These are phyloP conservation scores for Enteromius unitaeniatus DNA, from an alignment of 2,797 vertebrate genomes.

Conservation along the genomic window DNA sequence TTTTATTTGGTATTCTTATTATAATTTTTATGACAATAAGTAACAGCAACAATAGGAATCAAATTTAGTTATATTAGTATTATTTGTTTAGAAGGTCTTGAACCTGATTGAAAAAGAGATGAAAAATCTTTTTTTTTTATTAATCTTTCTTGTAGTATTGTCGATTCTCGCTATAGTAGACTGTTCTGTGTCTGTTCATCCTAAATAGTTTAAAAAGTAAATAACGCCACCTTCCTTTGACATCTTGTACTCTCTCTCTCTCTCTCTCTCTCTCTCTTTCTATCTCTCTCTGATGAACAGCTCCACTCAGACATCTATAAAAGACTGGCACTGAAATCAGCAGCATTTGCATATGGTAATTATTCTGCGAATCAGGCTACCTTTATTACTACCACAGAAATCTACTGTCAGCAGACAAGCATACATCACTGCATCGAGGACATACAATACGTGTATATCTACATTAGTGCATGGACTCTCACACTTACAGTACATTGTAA, in stretches of 20 bases:
- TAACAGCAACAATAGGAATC: background rate
- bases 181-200: slow-evolving; percentile 15
- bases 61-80: background rate
- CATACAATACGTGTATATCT: slow-evolving; percentile 17
- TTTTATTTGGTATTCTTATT: background rate
- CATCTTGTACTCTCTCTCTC: background rate
- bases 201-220: slow-evolving; percentile 40
- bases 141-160: background rate
- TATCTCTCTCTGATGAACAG: slow-evolving; percentile 82
- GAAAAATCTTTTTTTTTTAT: background rate
- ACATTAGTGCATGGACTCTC: background rate
- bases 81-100: background rate
- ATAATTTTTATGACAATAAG: background rate
- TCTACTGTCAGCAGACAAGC: slow-evolving; percentile 83
- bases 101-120: background rate
- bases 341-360: slow-evolving; percentile 88
- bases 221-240: slow-evolving; percentile 9
- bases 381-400: slow-evolving; percentile 85
- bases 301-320: slow-evolving; percentile 83
- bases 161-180: background rate
- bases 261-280: slow-evolving; percentile 76
- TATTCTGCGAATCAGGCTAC: slow-evolving; percentile 86
- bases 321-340: slow-evolving; percentile 83
- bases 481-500: background rate
- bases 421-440: slow-evolving; percentile 74